Evolutionary conservation across 2,797 vertebrate genomes (phyloP).

Genomic region (Cyclopterus lumpus): DNA sequence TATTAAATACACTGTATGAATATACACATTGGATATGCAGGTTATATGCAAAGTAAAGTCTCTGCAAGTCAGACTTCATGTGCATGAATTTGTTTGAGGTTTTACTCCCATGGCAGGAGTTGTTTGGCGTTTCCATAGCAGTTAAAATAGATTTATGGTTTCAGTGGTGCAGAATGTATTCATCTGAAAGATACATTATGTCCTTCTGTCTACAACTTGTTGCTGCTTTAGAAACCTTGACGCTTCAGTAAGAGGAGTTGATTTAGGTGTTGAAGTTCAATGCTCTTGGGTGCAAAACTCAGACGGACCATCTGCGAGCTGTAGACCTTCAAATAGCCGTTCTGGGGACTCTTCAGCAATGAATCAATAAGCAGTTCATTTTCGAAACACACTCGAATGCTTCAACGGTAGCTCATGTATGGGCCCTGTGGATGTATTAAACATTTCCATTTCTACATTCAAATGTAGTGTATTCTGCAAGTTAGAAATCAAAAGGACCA

Average conservation of each 20-base stretch:
- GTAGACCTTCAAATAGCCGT: slow-evolving; percentile 66
- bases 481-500: slow-evolving; percentile 4
- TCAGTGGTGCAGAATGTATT: slow-evolving; percentile 37
- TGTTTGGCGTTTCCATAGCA: slow-evolving; percentile 1
- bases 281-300: slow-evolving; percentile 51
- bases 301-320: slow-evolving; percentile 60
- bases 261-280: slow-evolving; percentile 64
- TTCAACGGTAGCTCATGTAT: slow-evolving; percentile 25
- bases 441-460: slow-evolving; percentile 1
- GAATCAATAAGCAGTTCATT: slow-evolving; percentile 67
- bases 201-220: slow-evolving; percentile 48
- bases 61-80: not conserved
- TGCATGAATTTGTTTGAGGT: not conserved
- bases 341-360: slow-evolving; percentile 47
- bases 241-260: slow-evolving; percentile 57
- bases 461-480: not conserved
- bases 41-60: not conserved
- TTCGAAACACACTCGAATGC: slow-evolving; percentile 43
- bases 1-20: not conserved
- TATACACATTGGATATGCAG: not conserved
- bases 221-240: slow-evolving; percentile 49
- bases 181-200: slow-evolving; percentile 33
- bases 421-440: slow-evolving; percentile 11
- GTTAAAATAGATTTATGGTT: slow-evolving; percentile 9
- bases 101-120: not conserved